Evolutionary conservation across 2,888 invertebrate species (phyloP), one percentile per base, ranked within the genome.

Genomic region (Macrosoma leucophasiata): DNA sequence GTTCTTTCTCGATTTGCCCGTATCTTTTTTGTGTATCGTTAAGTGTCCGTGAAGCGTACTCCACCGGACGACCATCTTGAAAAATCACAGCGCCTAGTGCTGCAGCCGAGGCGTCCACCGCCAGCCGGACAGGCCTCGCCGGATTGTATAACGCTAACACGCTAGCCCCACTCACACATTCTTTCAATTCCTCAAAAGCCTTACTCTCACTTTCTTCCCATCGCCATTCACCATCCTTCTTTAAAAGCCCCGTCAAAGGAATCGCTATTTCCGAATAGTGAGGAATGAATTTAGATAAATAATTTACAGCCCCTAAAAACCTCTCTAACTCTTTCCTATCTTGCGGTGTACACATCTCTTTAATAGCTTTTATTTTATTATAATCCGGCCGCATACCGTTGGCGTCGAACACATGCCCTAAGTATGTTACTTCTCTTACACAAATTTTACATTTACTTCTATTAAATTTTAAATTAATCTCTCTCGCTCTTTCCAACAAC

Each of bases 391-490:
- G 29, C 42, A 50, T 48, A 3, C 46, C 48, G 6, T 41, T 31
- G 18, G 9, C 22, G 26, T 30, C 25, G 24, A 52, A 50, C 11
- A 40, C 25, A 13, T 49, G 49, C 10, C 46, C 49, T 12, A 49
- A 29, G 20, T 46, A 48, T 1, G 14, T 39, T 3, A 52, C 39
- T 24, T 52, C 43, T 4, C 12, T 7, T 1, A 43, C 29, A 12
- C 29, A 10, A 10, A 33, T 15, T 17, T 26, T 25, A 29, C 37
- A 33, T 21, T 38, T 38, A 5, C 26, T 15, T 17, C 32, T 38
- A 15, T 47, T 48, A 33, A 53, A 50, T 34, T 50, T 48, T 22
- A 52, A 15, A 29, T 33, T n/a, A n/a, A n/a, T n/a, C n/a, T n/a
- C n/a, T n/a, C 33, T 5, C 2, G 44, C 47, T 18, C 40, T 30